Evolutionary conservation across 2,113 vertebrate genomes (phyloP), one percentile per base, ranked within the genome.

Genomic region (Boleophthalmus pectinirostris): DNA sequence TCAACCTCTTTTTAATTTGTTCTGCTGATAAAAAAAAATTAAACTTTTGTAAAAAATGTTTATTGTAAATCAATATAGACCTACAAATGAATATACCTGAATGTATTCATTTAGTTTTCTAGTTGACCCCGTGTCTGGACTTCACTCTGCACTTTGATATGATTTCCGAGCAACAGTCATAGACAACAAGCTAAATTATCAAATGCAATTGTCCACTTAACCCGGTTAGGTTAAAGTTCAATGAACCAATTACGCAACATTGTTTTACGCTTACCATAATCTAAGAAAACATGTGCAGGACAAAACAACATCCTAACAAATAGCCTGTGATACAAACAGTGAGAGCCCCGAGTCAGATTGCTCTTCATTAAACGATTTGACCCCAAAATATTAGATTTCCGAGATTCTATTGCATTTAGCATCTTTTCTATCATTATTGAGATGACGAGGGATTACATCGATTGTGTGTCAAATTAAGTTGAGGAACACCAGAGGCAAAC

Each of bases 361-460:
- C 87, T 92, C 89, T 89, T 92, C 91, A 90, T 92, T 90, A 91
- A 92, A 88, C 84, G 82, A 89, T 90, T 87, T 90, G 89, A 92
- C 90, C 91, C 89, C 80, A 88, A 88, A 89, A 89, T 90, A 92
- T 92, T 90, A 91, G 90, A 91, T 92, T 92, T 89, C 89, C 83
- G 81, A 80, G 88, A 87, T 92, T 91, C 88, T 90, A 92, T 92
- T 92, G 86, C 90, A 89, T 92, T 91, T 89, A 83, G 82, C 90
- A 90, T 89, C 88, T 89, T 89, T 92, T 92, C 79, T 90, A 92
- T 91, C 91, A 89, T 92, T 91, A 92, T 91, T 90, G 90, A 88
- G 91, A 92, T 87, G 91, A 89, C 83, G 79, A 88, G 82, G 80
- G 88, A 89, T 90, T 83, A 82, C 47, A 92, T 92, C 88, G 87